Evolutionary conservation across 2,888 invertebrate species (phyloP), one percentile per base, ranked within the genome.

Genomic region (Timema podura): DNA sequence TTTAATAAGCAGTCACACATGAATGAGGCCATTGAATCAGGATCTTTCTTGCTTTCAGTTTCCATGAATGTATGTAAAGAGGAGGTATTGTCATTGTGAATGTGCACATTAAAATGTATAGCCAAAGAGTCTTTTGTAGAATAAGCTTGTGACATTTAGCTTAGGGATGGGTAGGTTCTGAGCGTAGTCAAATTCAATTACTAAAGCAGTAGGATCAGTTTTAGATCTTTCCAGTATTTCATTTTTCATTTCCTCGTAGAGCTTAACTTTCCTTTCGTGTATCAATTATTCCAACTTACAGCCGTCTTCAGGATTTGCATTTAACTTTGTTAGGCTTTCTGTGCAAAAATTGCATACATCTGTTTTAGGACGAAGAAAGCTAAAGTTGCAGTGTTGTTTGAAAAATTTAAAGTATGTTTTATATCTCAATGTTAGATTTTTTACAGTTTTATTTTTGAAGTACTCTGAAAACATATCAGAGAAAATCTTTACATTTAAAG

Each of bases 31-130:
- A 48, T 7, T 11, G 48, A 9, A 65, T 48, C 16, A 9, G 47
- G 6, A 65, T 65, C 1, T 9, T 65, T 65, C 48, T 65, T 13
- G 6, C 8, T 30, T 65, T 7, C 65, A 48, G 16, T 65, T 48
- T n/a, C 16, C 49, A 48, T 66, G 49, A 49, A 66, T 9, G 30
- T 30, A 44, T 51, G 48, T 13, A 49, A 16, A 66, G 44, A 51
- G 2, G 7, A 49, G 9, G 3, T 30, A 16, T 13, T 30, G 5
- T 49, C 66, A 66, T 49, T 66, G 30, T 66, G 30, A 5, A 51
- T 30, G 13, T 48, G 66, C 5, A 66, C 66, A 66, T 66, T 66
- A 6, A 66, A 66, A 49, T 49, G 49, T 48, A 66, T 9, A 51
- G 51, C 49, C 66, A 66, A 5, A 66, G 51, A 9, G 44, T 0